Conservation (phyloP, 2,113 vertebrate species). For the Alouatta palliata region DNA sequence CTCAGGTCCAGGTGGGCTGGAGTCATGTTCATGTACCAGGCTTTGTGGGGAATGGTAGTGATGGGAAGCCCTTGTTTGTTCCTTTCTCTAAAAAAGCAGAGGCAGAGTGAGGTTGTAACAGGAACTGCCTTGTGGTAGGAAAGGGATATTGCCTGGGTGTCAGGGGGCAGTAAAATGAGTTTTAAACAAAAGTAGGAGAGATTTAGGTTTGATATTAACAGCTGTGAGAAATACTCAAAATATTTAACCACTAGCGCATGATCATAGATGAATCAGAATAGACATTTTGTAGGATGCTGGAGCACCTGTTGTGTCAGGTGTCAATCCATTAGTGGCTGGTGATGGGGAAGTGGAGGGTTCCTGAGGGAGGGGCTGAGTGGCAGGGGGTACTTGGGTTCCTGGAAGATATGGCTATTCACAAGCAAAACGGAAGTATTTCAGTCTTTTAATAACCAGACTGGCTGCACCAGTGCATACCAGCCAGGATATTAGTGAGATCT, state of each 20-base stretch:
- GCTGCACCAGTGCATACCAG: background rate
- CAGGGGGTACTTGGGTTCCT: background rate
- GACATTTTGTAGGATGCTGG: background rate
- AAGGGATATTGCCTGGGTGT: background rate
- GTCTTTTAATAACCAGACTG: background rate
- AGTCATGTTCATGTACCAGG: background rate
- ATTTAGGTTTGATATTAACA: background rate
- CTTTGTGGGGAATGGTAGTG: background rate
- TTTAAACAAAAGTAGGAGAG: background rate
- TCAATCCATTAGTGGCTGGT: background rate
- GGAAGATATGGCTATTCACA: background rate
- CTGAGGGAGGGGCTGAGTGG: background rate
- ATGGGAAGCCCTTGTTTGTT: background rate
- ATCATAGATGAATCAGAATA: background rate
- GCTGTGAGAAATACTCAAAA: too few species aligned
- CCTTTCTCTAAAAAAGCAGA: background rate
- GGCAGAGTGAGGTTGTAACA: background rate
- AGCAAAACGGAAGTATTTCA: rapidly evolving
- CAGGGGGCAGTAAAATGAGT: background rate
- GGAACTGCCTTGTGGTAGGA: background rate
- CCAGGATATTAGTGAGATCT: background rate
- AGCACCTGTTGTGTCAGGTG: background rate
- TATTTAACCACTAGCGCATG: background rate
- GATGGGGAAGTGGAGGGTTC: background rate
- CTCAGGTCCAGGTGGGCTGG: background rate